Evolutionary conservation across 2,113 vertebrate genomes (phyloP).

Genomic region (Panthera uncia): DNA sequence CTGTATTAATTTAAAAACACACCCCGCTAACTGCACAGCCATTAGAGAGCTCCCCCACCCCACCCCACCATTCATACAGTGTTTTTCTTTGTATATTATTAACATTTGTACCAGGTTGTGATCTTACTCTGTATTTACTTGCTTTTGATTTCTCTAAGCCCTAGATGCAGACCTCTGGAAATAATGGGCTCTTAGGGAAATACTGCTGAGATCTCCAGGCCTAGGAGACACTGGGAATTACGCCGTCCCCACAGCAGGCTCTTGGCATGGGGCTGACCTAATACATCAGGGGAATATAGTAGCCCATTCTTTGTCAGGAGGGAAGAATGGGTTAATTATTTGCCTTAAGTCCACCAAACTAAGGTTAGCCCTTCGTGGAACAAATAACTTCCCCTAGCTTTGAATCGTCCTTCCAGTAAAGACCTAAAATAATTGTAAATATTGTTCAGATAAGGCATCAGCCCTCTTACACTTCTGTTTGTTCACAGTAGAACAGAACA

Average conservation of each 20-base stretch:
- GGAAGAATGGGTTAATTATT: background rate
- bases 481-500: slow-evolving; percentile 49
- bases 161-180: background rate
- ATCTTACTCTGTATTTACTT: slow-evolving; percentile 8
- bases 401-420: slow-evolving; percentile 48
- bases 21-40: background rate
- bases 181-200: slow-evolving; percentile 34
- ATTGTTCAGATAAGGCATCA: slow-evolving; percentile 56
- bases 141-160: slow-evolving; percentile 22
- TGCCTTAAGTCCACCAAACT: slow-evolving; percentile 32
- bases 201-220: background rate
- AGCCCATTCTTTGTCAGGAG: slow-evolving; percentile 56
- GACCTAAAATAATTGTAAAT: slow-evolving; percentile 67
- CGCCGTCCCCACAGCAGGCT: background rate
- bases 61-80: background rate
- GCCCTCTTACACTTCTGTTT: slow-evolving; percentile 56
- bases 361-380: slow-evolving; percentile 62
- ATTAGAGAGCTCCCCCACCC: background rate
- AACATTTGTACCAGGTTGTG: background rate
- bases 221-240: background rate
- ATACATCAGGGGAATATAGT: slow-evolving; percentile 49
- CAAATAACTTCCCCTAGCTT: slow-evolving; percentile 53
- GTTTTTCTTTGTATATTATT: background rate
- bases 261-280: slow-evolving; percentile 4
- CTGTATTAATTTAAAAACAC: background rate